Percentiles rank a stretch among this genome's conserved stretches.
Conservation (phyloP, 2,888 invertebrate genomes). For the Lasioglossum malachurum region DNA sequence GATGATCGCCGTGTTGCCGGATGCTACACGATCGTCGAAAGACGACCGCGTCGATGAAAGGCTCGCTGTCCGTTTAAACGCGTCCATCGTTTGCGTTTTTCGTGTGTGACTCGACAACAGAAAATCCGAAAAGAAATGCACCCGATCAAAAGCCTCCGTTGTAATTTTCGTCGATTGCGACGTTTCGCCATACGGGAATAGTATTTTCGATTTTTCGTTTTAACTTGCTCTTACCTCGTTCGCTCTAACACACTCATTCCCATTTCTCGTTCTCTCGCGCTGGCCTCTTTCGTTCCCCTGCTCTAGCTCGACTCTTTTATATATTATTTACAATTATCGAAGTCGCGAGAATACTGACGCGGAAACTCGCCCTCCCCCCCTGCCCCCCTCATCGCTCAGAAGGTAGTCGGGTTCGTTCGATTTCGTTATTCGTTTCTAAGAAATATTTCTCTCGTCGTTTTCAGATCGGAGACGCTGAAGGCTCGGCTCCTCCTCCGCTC, state of each 20-base stretch:
- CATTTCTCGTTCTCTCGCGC: background rate
- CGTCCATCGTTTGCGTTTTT: background rate
- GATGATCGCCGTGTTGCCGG: conserved; percentile 45
- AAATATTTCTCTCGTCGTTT: conserved; percentile 1
- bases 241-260: background rate
- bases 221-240: background rate
- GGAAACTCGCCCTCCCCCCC: conserved; percentile 17
- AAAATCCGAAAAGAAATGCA: background rate
- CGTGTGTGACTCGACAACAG: background rate
- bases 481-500: conserved; percentile 29
- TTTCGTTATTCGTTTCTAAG: background rate
- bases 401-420: background rate
- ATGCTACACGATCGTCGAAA: conserved; percentile 24
- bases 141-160: background rate
- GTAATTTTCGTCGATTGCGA: background rate
- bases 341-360: conserved; percentile 33
- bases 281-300: background rate
- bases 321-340: conserved; percentile 60
- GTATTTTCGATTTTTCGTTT: background rate
- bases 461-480: background rate
- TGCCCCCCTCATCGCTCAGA: background rate
- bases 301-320: conserved; percentile 21
- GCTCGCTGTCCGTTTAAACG: conserved; percentile 31
- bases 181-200: background rate
- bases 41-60: conserved; percentile 40